A percentile compares a stretch with the other conserved stretches of the same genome.
Conservation (phyloP, 2,797 vertebrate species). For the Muscicapa striata region DNA sequence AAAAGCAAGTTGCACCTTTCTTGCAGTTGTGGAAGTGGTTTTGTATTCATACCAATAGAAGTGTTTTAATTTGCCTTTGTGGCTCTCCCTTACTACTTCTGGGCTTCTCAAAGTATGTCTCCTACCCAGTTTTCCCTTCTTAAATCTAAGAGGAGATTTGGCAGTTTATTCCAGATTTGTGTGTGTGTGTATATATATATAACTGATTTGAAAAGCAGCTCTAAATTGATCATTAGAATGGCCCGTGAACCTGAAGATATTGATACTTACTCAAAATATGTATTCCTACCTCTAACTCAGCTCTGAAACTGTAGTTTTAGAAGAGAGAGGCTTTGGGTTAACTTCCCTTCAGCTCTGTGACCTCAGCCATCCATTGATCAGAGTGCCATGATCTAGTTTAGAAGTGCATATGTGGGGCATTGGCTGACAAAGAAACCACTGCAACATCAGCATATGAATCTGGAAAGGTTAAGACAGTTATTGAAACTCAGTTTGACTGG, state of each 20-base stretch:
- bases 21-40: not conserved
- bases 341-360: not conserved
- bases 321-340: not conserved
- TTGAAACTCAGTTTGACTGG: not conserved
- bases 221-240: not conserved
- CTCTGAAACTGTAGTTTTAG: not conserved
- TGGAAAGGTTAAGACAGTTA: not conserved
- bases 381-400: not conserved
- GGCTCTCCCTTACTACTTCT: not conserved
- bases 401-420: not conserved
- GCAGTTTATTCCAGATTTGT: not conserved
- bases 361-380: not conserved
- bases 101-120: not conserved
- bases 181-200: accelerated
- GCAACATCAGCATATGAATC: not conserved
- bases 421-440: not conserved
- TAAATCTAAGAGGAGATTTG: not conserved
- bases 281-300: not conserved
- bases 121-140: not conserved
- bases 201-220: not conserved
- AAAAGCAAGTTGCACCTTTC: not conserved
- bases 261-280: not conserved
- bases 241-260: not conserved
- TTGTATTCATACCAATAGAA: not conserved
- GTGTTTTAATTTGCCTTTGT: not conserved